Base-by-base conservation (phyloP, 1,140 invertebrate species). In the Varroa destructor region DNA sequence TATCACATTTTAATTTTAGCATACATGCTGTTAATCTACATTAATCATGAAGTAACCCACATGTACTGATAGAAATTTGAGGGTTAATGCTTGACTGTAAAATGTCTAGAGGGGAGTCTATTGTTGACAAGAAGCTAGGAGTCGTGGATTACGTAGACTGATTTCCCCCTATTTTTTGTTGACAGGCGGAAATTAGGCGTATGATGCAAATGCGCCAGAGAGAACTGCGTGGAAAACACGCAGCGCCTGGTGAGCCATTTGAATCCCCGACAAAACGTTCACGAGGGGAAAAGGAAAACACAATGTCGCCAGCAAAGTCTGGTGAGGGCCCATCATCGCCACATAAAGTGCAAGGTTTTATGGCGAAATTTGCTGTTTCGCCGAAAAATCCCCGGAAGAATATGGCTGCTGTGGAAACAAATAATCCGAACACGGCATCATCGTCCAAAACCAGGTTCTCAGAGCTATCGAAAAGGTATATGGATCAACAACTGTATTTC, bases 321-420 rank as follows among this genome's bases (percentile, higher is more conserved):
- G 61, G 40, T 14, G 61, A 40, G 12, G 14, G 12, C 3, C 40
- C 61, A 2, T 43, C 14, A 14, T 67, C 61, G 12, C 40, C 61
- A 2, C 14, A 12, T 10, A 12, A n/a, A 37, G 46, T 43, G 12
- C 61, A 67, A 40, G 61, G 61, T 43, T 67, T 67, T 37, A 67
- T 67, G 61, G 61, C 61, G 37, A 67, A 67, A 37, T 67, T 67
- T 37, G 61, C 61, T 8, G 61, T 67, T n/a, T 67, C 61, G 40
- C 61, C 61, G 36, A 67, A 67, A 40, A 67, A 67, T 40, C 14
- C 61, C 10, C 40, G 61, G 40, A 40, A 46, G 40, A 46, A 67
- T 12, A 67, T 46, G 12, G 61, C 61, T 5, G 8, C n/a, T 40
- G 46, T 46, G 14, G 40, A 43, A 12, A 36, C 61, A 37, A 40